Percentiles rank a stretch among this genome's conserved stretches.
Evolutionary conservation across 2,888 invertebrate genomes (phyloP).

Genomic region (Drosophila antonietae): DNA sequence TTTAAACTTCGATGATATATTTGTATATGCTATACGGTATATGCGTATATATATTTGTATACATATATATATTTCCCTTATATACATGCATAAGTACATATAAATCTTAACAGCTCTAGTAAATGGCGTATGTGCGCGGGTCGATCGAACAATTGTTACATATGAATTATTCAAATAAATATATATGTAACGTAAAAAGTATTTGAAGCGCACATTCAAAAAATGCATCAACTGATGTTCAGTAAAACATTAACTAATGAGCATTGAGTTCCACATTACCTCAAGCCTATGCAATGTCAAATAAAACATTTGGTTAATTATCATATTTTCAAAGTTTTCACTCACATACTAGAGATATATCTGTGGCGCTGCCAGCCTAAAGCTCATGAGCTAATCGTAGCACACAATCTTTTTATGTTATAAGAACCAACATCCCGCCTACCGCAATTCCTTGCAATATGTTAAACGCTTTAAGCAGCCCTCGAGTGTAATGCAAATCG

Average conservation of each 20-base stretch:
- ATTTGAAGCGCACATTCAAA: no score
- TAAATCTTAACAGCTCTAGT: slow-evolving; percentile 33
- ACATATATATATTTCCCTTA: slow-evolving; percentile 15
- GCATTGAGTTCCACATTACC: not conserved
- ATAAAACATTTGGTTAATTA: not conserved
- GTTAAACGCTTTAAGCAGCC: slow-evolving; percentile 46
- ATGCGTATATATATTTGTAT: slow-evolving; percentile 13
- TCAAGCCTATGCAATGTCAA: not conserved
- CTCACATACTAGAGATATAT: not conserved
- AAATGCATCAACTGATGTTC: not conserved
- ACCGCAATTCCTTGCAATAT: slow-evolving; percentile 4
- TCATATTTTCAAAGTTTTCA: not conserved
- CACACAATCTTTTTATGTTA: slow-evolving; percentile 15
- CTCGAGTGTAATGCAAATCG: slow-evolving; percentile 74
- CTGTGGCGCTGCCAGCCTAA: not conserved
- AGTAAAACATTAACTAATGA: not conserved
- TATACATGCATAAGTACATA: slow-evolving; percentile 33
- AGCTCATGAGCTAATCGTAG: slow-evolving; percentile 8
- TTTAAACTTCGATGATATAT: slow-evolving; percentile 80
- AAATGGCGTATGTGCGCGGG: slow-evolving; percentile 31
- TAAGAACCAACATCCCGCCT: not conserved
- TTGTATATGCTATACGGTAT: slow-evolving; percentile 59
- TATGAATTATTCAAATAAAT: not conserved
- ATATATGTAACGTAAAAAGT: no score
- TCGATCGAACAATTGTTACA: not conserved